Conservation (phyloP, 2,113 vertebrate species). For the Blennius ocellaris region DNA sequence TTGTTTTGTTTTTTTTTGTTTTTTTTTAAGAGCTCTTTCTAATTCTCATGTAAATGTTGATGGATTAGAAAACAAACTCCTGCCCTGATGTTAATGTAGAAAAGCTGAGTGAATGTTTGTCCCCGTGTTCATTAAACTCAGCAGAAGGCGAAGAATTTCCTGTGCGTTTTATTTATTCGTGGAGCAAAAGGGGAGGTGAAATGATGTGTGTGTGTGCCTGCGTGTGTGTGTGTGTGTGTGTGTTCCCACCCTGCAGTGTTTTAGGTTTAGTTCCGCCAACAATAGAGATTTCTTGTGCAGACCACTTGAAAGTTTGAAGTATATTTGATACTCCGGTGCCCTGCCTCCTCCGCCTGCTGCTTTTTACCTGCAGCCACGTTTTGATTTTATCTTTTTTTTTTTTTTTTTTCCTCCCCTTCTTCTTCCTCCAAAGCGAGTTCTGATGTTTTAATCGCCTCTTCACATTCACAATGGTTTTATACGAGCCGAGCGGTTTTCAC, state of each 20-base stretch:
- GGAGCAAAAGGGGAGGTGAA: too few species aligned
- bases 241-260: constrained; percentile 50
- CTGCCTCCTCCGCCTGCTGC: constrained; percentile 46
- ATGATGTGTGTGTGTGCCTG: not conserved
- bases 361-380: constrained; percentile 36
- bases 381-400: constrained; percentile 16
- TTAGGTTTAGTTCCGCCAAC: constrained; percentile 58
- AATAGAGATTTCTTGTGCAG: constrained; percentile 48
- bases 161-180: constrained; percentile 53
- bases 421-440: not conserved
- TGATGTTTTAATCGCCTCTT: constrained; percentile 1
- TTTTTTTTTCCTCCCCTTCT: too few species aligned
- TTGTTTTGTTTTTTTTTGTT: not conserved
- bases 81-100: constrained; percentile 11
- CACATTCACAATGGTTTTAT: constrained; percentile 16
- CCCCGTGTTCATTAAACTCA: not conserved
- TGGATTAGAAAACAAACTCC: not conserved
- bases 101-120: constrained; percentile 7
- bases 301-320: constrained; percentile 68
- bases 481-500: constrained; percentile 32
- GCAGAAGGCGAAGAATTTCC: not conserved
- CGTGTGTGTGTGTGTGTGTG: constrained; percentile 4
- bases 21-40: not conserved
- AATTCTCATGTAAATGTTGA: not conserved
- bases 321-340: constrained; percentile 63